Evolutionary conservation across 2,888 invertebrate genomes (phyloP).

Genomic region (Ectemnius lituratus): DNA sequence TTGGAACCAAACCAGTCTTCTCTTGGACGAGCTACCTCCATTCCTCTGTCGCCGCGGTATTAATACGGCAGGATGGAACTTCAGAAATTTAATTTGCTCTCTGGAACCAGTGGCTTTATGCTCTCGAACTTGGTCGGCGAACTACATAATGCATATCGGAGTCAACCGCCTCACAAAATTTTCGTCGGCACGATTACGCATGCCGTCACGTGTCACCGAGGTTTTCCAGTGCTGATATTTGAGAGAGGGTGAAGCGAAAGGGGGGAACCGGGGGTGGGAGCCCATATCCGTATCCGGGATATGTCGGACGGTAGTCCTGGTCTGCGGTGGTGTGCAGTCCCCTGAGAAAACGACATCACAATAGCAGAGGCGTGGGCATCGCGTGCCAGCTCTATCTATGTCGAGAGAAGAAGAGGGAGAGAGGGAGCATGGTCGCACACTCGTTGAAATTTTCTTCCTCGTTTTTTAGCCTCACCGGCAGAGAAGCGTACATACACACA

Average conservation of each 20-base stretch:
- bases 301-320: slow-evolving; percentile 46
- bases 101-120: not conserved
- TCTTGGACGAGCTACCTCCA: not conserved
- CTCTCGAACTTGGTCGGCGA: not conserved
- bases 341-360: slow-evolving; percentile 52
- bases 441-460: slow-evolving; percentile 24
- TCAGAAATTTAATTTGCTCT: slow-evolving; percentile 5
- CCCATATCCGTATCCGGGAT: slow-evolving; percentile 15
- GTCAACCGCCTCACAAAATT: not conserved
- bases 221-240: not conserved
- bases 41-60: not conserved
- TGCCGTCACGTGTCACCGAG: not conserved
- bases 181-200: not conserved
- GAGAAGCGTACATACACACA: slow-evolving; percentile 1
- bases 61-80: slow-evolving; percentile 3
- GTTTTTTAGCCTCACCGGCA: slow-evolving; percentile 11
- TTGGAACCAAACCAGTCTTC: not conserved
- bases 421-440: slow-evolving; percentile 27
- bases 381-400: not conserved
- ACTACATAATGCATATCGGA: slow-evolving; percentile 1
- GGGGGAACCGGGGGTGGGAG: not conserved
- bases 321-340: slow-evolving; percentile 30
- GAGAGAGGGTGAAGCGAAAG: not conserved
- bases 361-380: slow-evolving; percentile 50
- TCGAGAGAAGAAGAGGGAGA: slow-evolving; percentile 30